Evolutionary conservation across 2,888 invertebrate species (phyloP), one percentile per base, ranked within the genome.

Genomic region (Drosophila nigricruria): DNA sequence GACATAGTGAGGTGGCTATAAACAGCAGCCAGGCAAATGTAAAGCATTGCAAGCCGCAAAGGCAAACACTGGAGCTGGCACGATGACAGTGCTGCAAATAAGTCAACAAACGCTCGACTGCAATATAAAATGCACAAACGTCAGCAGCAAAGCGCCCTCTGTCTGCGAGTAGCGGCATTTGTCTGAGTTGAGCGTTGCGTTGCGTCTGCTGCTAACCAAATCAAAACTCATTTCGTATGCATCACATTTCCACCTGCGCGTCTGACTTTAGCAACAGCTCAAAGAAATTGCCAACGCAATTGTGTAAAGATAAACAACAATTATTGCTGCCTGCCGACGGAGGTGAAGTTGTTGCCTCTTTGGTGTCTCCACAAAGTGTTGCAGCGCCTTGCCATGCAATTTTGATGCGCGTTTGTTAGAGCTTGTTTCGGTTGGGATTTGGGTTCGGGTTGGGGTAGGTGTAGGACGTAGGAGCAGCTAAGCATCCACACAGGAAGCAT

Each of bases 221-320:
- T 90, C 89, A 89, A 79, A 89, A 90, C 90, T 89, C 89, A 89
- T 89, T 90, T 84, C 75, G 81, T 81, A 90, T 89, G 81, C 90
- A 86, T 84, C 87, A 86, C 90, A 90, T 89, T 90, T 88, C 73
- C 81, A 82, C 83, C 74, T 75, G 70, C 67, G 81, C 68, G 69
- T 60, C 80, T 77, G 74, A 79, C 80, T 75, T 73, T 69, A 8
- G 8, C 8, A 20, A 42, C 20, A 14, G 43, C 50, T 73, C 79
- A 83, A 87, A 89, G 89, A 78, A 88, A 90, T 89, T 87, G 79
- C 76, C 83, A 82, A 89, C 88, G 81, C 85, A 88, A 88, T 87
- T 86, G 88, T 79, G 82, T 84, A 84, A 89, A 89, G 88, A 90
- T 91, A 90, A 90, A 90, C 91, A 90, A 90, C 90, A 90, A 90